Base-by-base conservation (phyloP, 2,888 invertebrate species). In the Catocala nupta region DNA sequence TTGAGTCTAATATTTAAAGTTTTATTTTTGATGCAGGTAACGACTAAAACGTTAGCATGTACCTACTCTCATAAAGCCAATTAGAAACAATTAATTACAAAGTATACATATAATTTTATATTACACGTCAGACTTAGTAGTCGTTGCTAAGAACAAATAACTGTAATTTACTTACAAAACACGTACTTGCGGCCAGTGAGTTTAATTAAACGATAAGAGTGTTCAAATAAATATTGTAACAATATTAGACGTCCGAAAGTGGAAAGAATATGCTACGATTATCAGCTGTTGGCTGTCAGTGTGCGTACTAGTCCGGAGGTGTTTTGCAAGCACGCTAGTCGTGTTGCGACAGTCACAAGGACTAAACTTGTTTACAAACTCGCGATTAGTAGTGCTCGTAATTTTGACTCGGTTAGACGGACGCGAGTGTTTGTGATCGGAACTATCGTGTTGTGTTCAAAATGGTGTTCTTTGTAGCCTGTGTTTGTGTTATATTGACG, bases 381-480 rank as follows among this genome's bases (percentile, higher is more conserved):
- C 43, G 13, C 70, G 55, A 54, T 62, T 62, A 68, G 64, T 77
- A 33, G 49, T 12, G 48, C 8, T 13, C 44, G 44, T 60, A 45
- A 10, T 1, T 36, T 12, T 50, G 49, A 55, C 33, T 36, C 39
- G 43, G 25, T n/a, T 43, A 49, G 45, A 56, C 61, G 68, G 70
- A 75, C 78, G 78, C 75, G 48, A 11, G 25, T 53, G 51, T 45
- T 53, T 45, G 42, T 56, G 49, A 49, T 59, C 12, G 9, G 47
- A 42, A 34, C 4, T 53, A 8, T 47, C 43, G 54, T 59, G 12
- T 13, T 51, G 59, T 70, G 51, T 55, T 54, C 58, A 75, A 11
- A 53, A 77, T 76, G 75, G 75, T 74, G 56, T 72, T 77, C 68
- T 76, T 76, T 70, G 78, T 76, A 55, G 76, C 75, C 0, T 76